Evolutionary conservation across 2,888 invertebrate genomes (phyloP), one percentile per base, ranked within the genome.

Genomic region (Seira musarum): DNA sequence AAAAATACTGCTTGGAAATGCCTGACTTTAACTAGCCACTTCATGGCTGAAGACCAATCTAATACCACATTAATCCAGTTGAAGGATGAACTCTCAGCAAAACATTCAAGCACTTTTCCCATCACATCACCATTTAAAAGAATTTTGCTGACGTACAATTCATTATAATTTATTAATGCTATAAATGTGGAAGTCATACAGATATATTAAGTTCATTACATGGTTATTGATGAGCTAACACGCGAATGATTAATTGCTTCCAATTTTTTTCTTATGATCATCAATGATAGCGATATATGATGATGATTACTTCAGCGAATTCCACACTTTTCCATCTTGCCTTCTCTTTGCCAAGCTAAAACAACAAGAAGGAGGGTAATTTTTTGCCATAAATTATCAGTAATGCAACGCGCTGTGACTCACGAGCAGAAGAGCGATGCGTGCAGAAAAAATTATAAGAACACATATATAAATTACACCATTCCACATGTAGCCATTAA

Each of bases 401-500:
- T 30, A 30, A 30, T 8, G 30, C 30, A 5, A 2, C 30, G 30
- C 8, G 30, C 8, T 30, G 30, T 30, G 30, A 30, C 30, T 30
- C 8, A 8, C 30, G 8, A 30, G 30, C 30, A 30, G 30, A 30
- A 30, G 8, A 30, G 30, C 30, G 30, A 30, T 30, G 30, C 30
- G 24, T 22, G 1, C 64, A 21, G 25, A 24, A 64, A 64, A 21
- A 21, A 30, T 24, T n/a, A 8, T 21, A 61, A 10, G 19, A 19
- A 64, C 21, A 64, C 30, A 24, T 2, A 22, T 6, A n/a, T n/a
- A 25, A 64, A 25, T 64, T 17, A 24, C 64, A 64, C 8, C 24
- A 64, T 64, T 64, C 22, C 13, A 65, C 25, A 65, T 65, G 65
- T 15, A n/a, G 65, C 65, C 65, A 65, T 65, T 65, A 65, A 65